Conservation (phyloP, 2,797 vertebrate genomes). For the Heteromormyrus szaboi region DNA sequence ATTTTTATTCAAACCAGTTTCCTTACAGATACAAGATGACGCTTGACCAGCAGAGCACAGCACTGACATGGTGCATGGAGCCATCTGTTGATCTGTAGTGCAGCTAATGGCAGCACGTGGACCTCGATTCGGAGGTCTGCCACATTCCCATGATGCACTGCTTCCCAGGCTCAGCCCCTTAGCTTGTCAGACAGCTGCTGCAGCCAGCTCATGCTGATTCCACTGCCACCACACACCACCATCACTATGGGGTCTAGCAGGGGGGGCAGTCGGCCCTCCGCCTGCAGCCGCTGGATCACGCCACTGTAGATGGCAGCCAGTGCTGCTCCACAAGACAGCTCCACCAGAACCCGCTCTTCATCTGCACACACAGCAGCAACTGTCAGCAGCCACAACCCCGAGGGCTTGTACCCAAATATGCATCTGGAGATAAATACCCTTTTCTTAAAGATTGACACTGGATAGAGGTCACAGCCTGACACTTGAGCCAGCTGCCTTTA, state of each 20-base stretch:
- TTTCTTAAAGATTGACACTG: too few relatives aligned
- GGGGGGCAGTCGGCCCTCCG: conserved; percentile 36
- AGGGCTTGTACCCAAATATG: not conserved
- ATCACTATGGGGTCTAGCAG: conserved; percentile 42
- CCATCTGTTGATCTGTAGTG: not conserved
- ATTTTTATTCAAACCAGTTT: not conserved
- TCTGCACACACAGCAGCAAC: conserved; percentile 32
- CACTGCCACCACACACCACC: conserved; percentile 52
- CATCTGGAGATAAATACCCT: not conserved
- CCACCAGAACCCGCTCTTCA: conserved; percentile 52
- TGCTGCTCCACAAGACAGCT: conserved; percentile 48
- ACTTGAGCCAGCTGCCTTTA: not conserved
- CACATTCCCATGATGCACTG: not conserved
- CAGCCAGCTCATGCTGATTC: conserved; percentile 41
- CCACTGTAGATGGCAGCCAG: conserved; percentile 49
- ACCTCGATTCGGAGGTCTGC: not conserved
- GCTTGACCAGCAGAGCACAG: not conserved
- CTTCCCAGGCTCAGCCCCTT: conserved; percentile 25
- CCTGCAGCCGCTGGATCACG: conserved; percentile 41
- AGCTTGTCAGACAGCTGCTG: conserved; percentile 33
- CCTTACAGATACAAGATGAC: not conserved
- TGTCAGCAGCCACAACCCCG: not conserved
- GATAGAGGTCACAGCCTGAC: not conserved
- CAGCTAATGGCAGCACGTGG: not conserved
- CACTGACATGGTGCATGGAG: not conserved